These are phyloP conservation scores for Hemitrygon akajei DNA, from an alignment of 2,797 vertebrate species.

Conservation along the genomic window DNA sequence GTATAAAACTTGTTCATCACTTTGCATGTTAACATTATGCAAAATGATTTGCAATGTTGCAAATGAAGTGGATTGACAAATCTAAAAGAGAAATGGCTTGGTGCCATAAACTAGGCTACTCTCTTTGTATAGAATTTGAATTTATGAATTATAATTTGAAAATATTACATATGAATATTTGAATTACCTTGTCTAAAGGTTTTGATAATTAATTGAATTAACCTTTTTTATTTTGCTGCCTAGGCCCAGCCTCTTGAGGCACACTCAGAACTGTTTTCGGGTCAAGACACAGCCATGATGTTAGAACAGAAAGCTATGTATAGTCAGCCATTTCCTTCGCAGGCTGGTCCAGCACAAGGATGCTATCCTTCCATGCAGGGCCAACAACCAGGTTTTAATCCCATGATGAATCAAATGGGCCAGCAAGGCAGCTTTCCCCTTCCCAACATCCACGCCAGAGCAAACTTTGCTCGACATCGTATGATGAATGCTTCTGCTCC, in stretches of 20 bases:
- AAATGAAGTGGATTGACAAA: background rate
- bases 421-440: constrained; percentile 72
- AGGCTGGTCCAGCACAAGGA: constrained; percentile 55
- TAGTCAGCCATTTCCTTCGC: constrained; percentile 73
- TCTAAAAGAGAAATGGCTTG: background rate
- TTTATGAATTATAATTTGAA: constrained; percentile 13
- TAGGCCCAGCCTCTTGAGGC: constrained; percentile 78
- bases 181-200: background rate
- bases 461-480: constrained; percentile 73
- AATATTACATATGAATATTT: background rate
- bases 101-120: background rate
- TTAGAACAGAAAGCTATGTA: constrained; percentile 87
- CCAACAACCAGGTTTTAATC: constrained; percentile 65
- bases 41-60: background rate
- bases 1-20: background rate
- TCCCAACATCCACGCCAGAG: constrained; percentile 69
- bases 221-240: constrained; percentile 39
- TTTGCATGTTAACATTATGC: background rate
- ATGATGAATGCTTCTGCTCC: constrained; percentile 73
- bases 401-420: constrained; percentile 71
- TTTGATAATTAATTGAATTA: background rate
- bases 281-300: constrained; percentile 71
- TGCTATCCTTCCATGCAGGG: constrained; percentile 53
- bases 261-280: constrained; percentile 72
- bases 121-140: background rate